Evolutionary conservation across 2,797 vertebrate species (phyloP).

Genomic region (Paratrypauchen microcephalus): DNA sequence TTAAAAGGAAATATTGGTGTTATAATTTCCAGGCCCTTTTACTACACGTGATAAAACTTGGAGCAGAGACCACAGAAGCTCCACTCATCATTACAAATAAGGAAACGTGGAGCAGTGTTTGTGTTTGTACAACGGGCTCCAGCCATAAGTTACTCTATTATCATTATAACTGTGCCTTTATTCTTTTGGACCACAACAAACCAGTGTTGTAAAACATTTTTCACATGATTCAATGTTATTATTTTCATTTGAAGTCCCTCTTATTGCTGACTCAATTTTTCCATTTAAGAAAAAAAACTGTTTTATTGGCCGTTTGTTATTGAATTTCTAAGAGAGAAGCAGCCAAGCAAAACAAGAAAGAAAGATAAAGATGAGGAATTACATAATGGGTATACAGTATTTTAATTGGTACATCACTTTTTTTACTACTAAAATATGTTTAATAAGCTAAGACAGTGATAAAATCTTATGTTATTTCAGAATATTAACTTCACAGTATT

Average conservation of each 20-base stretch:
- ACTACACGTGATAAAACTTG: constrained; percentile 18
- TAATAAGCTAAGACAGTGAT: too few relatives aligned
- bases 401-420: too few relatives aligned
- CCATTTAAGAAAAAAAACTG: constrained; percentile 30
- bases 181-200: constrained; percentile 26
- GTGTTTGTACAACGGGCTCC: constrained; percentile 44
- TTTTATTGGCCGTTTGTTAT: constrained; percentile 36
- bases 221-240: constrained; percentile 5
- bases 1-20: not conserved
- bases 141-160: constrained; percentile 37
- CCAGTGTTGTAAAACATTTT: constrained; percentile 5
- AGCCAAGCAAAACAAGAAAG: constrained; percentile 36
- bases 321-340: constrained; percentile 11
- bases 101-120: constrained; percentile 30
- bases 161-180: constrained; percentile 29
- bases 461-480: too few relatives aligned
- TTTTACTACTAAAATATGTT: too few relatives aligned
- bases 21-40: not conserved
- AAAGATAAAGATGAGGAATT: constrained; percentile 24
- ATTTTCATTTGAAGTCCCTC: constrained; percentile 5
- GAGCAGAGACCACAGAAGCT: constrained; percentile 33
- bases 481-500: too few relatives aligned
- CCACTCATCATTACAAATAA: constrained; percentile 47
- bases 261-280: constrained; percentile 49
- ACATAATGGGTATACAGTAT: not conserved